Evolutionary conservation across 2,888 invertebrate genomes (phyloP).

Genomic region (Ophion costatus): DNA sequence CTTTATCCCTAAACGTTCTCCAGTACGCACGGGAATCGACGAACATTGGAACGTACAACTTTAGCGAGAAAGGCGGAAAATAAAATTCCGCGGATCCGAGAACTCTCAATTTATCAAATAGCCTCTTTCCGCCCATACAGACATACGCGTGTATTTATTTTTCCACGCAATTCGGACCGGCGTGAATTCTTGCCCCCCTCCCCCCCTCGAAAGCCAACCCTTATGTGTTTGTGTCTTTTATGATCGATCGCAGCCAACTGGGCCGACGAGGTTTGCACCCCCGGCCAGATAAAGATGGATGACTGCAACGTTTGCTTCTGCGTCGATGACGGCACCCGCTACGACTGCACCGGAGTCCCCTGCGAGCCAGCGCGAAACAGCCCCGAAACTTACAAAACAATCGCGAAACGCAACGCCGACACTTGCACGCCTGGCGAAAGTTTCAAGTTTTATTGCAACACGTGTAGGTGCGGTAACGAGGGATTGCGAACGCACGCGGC

Average conservation of each 20-base stretch:
- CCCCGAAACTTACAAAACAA: neutral
- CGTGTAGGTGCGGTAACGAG: slow-evolving; percentile 24
- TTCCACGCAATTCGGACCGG: neutral
- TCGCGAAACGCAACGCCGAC: neutral
- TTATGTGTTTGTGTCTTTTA: slow-evolving; percentile 13
- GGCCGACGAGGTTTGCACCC: slow-evolving; percentile 24
- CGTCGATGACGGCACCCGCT: slow-evolving; percentile 7
- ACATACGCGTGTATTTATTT: neutral
- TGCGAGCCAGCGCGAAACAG: neutral
- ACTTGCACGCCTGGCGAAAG: slow-evolving; percentile 23
- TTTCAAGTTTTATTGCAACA: slow-evolving; percentile 36
- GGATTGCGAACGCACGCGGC: slow-evolving; percentile 12
- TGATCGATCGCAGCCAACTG: slow-evolving; percentile 28
- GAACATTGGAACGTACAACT: too few species aligned
- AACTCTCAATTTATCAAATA: neutral
- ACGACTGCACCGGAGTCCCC: slow-evolving; percentile 21
- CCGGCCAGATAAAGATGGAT: slow-evolving; percentile 25
- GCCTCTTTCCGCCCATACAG: neutral
- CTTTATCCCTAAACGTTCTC: neutral
- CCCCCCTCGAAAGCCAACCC: neutral
- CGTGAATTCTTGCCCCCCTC: neutral
- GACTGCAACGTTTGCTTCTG: slow-evolving; percentile 49
- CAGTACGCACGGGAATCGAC: neutral
- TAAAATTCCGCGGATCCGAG: neutral
- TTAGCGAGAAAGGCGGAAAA: neutral